Percentiles rank a stretch among this genome's conserved stretches.
These are phyloP conservation scores for Rotaria sp. DNA, from an alignment of 2,888 invertebrate genomes.

Conservation along the genomic window DNA sequence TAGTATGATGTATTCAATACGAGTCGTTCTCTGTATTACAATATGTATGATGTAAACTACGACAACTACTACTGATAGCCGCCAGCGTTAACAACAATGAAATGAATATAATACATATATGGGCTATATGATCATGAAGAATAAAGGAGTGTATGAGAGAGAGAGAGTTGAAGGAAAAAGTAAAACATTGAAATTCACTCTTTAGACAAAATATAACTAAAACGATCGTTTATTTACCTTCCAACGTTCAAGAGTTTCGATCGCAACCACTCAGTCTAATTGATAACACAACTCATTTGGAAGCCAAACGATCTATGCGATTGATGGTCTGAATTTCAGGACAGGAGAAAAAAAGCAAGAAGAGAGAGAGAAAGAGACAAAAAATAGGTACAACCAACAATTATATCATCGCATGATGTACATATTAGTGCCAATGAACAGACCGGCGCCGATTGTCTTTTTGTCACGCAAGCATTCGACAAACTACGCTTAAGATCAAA, in stretches of 20 bases:
- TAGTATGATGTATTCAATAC: not conserved
- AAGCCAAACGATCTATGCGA: constrained; percentile 8
- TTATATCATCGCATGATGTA: constrained; percentile 15
- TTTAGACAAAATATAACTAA: not conserved
- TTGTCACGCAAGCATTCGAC: not conserved
- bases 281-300: constrained; percentile 22
- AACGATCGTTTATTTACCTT: constrained; percentile 12
- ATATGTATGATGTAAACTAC: not conserved
- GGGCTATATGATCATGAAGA: not conserved
- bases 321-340: constrained; percentile 12
- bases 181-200: not conserved
- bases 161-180: not conserved
- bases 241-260: not conserved
- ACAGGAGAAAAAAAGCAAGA: not conserved
- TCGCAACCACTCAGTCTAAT: constrained; percentile 10
- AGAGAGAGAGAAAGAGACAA: not conserved
- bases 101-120: not conserved
- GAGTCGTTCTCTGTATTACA: not conserved
- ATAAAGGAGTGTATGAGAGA: not conserved
- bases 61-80: not conserved
- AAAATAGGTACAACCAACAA: not conserved
- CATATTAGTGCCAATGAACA: not conserved
- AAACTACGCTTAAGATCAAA: not conserved
- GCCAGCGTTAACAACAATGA: not conserved
- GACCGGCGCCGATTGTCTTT: not conserved